Conservation (phyloP, 2,888 invertebrate genomes). For the Mactromeris polynyma region DNA sequence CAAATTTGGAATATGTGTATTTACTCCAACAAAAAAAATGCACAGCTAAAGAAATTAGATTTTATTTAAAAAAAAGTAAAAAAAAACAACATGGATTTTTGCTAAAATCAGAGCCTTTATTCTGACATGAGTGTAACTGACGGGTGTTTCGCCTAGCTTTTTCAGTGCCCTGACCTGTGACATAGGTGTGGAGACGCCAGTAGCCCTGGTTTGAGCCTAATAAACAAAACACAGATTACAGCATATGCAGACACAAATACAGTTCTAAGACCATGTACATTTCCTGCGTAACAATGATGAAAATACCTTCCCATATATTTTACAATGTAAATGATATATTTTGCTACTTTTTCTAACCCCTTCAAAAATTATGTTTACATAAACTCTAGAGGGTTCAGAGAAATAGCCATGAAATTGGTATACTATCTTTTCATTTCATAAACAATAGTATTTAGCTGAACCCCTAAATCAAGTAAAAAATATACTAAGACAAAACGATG, state of each 20-base stretch:
- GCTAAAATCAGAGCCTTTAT: not conserved
- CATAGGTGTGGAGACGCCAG: conserved; percentile 56
- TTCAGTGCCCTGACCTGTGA: conserved; percentile 69
- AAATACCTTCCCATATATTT: not conserved
- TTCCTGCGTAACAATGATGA: not conserved
- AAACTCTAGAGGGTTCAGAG: not conserved
- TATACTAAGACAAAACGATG: too few species aligned
- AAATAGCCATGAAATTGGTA: too few species aligned
- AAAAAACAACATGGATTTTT: conserved; percentile 1
- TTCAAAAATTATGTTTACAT: not conserved
- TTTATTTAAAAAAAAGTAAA: not conserved
- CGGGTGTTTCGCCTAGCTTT: conserved; percentile 64
- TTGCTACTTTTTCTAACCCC: not conserved
- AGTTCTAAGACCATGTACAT: conserved; percentile 13
- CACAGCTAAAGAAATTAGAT: not conserved
- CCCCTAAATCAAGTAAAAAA: too few species aligned
- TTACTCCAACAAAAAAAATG: too few species aligned
- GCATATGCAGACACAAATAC: conserved; percentile 40
- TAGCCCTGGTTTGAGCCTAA: conserved; percentile 71
- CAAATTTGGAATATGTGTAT: too few species aligned
- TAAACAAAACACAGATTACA: conserved; percentile 65
- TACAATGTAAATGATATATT: not conserved
- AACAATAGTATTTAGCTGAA: too few species aligned
- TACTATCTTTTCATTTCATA: too few species aligned
- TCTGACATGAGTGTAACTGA: conserved; percentile 41